Percentiles rank a stretch among this genome's conserved stretches.
These are phyloP conservation scores for Notospermus geniculatus DNA, from an alignment of 1,140 invertebrate species.

Conservation along the genomic window DNA sequence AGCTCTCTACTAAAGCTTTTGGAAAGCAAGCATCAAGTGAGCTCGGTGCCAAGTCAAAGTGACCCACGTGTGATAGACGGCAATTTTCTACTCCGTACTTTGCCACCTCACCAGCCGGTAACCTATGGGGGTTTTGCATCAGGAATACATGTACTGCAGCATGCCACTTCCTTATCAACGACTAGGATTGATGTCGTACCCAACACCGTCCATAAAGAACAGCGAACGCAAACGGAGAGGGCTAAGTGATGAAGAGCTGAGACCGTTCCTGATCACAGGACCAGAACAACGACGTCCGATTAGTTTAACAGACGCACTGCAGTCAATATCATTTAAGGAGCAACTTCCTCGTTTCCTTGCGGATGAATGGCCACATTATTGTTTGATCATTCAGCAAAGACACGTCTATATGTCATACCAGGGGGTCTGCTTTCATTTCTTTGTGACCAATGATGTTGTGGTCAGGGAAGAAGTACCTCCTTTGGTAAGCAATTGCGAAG, in stretches of 20 bases:
- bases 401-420: conserved; percentile 7
- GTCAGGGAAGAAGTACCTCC: not conserved
- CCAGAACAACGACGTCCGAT: conserved; percentile 1
- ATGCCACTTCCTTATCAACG: not conserved
- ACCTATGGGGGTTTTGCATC: conserved; percentile 11
- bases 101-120: not conserved
- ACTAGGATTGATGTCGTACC: not conserved
- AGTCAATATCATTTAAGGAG: conserved; percentile 15
- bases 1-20: not conserved
- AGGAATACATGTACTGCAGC: not conserved
- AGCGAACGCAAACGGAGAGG: conserved; percentile 1
- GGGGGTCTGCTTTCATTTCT: conserved; percentile 1
- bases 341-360: conserved; percentile 10
- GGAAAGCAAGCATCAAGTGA: not conserved
- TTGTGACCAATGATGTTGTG: not conserved
- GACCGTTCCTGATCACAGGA: conserved; percentile 5
- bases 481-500: conserved; percentile 7
- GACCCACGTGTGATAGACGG: conserved; percentile 14
- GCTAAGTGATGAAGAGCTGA: not conserved
- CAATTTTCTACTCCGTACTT: conserved; percentile 2
- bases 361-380: conserved; percentile 13
- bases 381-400: not conserved
- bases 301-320: conserved; percentile 10
- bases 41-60: not conserved
- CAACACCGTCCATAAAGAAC: conserved; percentile 10